Base-by-base conservation (phyloP, 2,113 vertebrate species). In the Cyanoramphus novaezelandiae region DNA sequence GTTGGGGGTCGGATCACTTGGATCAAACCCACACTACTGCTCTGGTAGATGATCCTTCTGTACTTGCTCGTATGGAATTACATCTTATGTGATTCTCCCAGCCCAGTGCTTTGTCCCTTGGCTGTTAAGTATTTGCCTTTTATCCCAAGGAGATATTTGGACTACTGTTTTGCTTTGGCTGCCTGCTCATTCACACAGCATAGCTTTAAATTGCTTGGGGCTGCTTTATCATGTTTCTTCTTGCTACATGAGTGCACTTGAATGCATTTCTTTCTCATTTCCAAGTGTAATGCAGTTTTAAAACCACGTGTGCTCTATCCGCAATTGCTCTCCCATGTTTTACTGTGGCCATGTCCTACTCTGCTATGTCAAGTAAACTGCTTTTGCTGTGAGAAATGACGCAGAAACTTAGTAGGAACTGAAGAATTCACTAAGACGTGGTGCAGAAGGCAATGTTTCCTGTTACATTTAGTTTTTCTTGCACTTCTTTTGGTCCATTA, bases 251-350 rank as follows among this genome's bases (percentile, higher is more conserved):
- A 55, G 53, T 70, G 71, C 76, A 21, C 49, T 65, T 50, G 81
- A 41, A 75, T 35, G 62, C 49, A 35, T 53, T 43, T 53, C 57
- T 63, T 95, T 68, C 75, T 44, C 13, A 52, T 90, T 90, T 78
- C 46, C 60, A 31, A 14, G 52, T 52, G 60, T 63, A 82, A 75
- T 23, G 67, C n/a, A 44, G 18, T 25, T 78, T 69, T n/a, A 27
- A 44, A 62, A 18, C 21, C 9, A 17, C 1, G 1, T 17, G 25
- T 43, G 33, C 62, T 74, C 60, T 60, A 7, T 29, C 49, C 0
- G 1, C 0, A 2, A 46, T 18, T 74, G 20, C 70, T 4, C 1
- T 28, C 29, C 60, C 24, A 7, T 43, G 28, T 60, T 70, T 69
- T 35, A 39, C 21, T 25, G 39, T 10, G 37, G 52, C 23, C 37